These are phyloP conservation scores for Chouioia cunea DNA, from an alignment of 2,888 invertebrate genomes.

Conservation along the genomic window DNA sequence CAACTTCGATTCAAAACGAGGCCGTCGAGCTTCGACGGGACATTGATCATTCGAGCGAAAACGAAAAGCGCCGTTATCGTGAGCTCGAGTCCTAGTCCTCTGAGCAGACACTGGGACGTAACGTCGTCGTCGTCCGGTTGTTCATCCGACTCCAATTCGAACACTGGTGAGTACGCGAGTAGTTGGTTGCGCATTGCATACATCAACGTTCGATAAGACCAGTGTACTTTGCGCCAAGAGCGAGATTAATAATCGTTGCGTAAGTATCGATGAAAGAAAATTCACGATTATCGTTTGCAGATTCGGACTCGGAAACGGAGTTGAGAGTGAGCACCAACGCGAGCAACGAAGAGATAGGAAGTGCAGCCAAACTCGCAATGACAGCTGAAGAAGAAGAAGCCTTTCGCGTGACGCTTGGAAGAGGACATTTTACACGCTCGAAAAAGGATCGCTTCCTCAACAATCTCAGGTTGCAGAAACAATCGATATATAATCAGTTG, in stretches of 20 bases:
- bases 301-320: slow-evolving; percentile 53
- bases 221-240: no score
- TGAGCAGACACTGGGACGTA: slow-evolving; percentile 51
- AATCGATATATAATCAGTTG: no score
- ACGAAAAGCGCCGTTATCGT: slow-evolving; percentile 49
- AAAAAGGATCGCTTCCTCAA: slow-evolving; percentile 62
- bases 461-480: slow-evolving; percentile 60
- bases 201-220: no score
- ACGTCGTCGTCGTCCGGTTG: slow-evolving; percentile 58
- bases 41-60: slow-evolving; percentile 53
- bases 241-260: background rate
- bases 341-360: slow-evolving; percentile 44
- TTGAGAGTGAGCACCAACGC: slow-evolving; percentile 42
- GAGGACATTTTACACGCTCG: slow-evolving; percentile 60
- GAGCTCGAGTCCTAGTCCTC: slow-evolving; percentile 11
- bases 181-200: no score
- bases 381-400: slow-evolving; percentile 60
- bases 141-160: slow-evolving; percentile 55
- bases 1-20: slow-evolving; percentile 54
- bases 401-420: slow-evolving; percentile 59
- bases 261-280: background rate
- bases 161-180: slow-evolving; percentile 45
- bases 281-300: slow-evolving; percentile 21
- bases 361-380: slow-evolving; percentile 49
- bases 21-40: slow-evolving; percentile 58